Base-by-base conservation (phyloP, 2,113 vertebrate genomes). In the Lasiurus borealis region DNA sequence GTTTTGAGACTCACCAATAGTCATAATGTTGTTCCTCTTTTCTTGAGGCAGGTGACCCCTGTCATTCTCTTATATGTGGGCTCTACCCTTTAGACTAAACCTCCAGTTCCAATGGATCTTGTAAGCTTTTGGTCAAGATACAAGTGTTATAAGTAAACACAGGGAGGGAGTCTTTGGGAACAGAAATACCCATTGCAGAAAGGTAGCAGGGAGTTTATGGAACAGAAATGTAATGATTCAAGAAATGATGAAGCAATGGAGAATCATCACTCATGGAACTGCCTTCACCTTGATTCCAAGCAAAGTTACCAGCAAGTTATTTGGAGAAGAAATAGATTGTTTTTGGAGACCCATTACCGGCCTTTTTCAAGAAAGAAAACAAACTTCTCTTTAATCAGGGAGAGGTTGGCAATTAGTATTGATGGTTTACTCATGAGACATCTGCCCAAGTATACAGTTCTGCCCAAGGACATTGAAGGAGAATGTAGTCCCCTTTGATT, bases 231-330 rank as follows among this genome's bases (percentile, higher is more conserved):
- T 81, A 54, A 95, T 84, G 31, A 73, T 50, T 13, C 78, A 78
- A 95, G 76, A 83, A 85, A 68, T 81, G 78, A 66, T 5, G 14
- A 85, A 23, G 92, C 23, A 21, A n/a, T 40, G 23, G 57, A 64
- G 82, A 85, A 80, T 71, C 0, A 2, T 91, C 59, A 46, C 36
- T 96, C 1, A 0, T n/a, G 66, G 93, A 86, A 18, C 1, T 77
- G 54, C 85, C 73, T 84, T 86, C 76, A 73, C 77, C 71, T 94
- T 96, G 54, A 69, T 88, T 86, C 2, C 19, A 48, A 96, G 95
- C 36, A 96, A 92, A 90, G 50, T 75, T 97, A 96, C 95, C 78
- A 92, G 69, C 90, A 94, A 84, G 8, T 94, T 90, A 87, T 95
- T 93, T 78, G 46, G 66, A 96, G 68, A 64, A 6, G 34, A 92